phyloP scores from a whole-genome alignment of 2,888 invertebrate species.

The Leptogaster cylindrica region DNA sequence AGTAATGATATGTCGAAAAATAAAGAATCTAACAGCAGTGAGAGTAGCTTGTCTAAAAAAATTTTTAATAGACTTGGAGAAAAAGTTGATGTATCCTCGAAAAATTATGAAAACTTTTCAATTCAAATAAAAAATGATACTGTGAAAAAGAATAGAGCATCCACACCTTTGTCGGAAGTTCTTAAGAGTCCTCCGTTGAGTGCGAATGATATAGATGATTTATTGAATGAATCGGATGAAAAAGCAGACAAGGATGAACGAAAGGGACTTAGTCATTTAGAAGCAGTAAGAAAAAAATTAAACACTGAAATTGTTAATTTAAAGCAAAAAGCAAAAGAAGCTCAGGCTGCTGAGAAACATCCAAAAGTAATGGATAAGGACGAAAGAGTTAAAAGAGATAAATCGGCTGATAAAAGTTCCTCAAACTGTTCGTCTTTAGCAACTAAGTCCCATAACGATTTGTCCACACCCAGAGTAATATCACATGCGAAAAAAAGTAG shows the following conservation, averaged over 20 bases:
- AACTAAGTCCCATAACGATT: too few relatives aligned
- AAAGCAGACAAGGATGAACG: background rate
- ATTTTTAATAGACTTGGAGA: constrained; percentile 1
- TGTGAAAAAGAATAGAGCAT: constrained; percentile 37
- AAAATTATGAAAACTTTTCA: constrained; percentile 35
- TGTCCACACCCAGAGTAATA: too few relatives aligned
- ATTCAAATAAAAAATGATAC: constrained; percentile 49
- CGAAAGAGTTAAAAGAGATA: too few relatives aligned
- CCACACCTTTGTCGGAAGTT: constrained; percentile 48
- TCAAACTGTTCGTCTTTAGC: too few relatives aligned
- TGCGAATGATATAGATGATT: constrained; percentile 53
- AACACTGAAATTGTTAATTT: constrained; percentile 41
- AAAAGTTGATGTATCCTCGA: background rate
- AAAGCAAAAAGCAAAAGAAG: constrained; percentile 14
- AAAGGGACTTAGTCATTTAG: constrained; percentile 44
- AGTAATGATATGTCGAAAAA: background rate
- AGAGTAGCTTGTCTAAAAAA: background rate
- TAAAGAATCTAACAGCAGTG: background rate
- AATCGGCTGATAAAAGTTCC: too few relatives aligned
- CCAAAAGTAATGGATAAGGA: too few relatives aligned
- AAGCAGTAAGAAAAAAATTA: constrained; percentile 52
- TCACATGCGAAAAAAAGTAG: too few relatives aligned
- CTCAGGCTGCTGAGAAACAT: background rate
- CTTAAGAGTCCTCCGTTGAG: constrained; percentile 55
- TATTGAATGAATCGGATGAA: constrained; percentile 51